Percentiles rank a stretch among this genome's conserved stretches.
phyloP scores from a whole-genome alignment of 2,113 vertebrate species.

The Erythrocercus mccallii region DNA sequence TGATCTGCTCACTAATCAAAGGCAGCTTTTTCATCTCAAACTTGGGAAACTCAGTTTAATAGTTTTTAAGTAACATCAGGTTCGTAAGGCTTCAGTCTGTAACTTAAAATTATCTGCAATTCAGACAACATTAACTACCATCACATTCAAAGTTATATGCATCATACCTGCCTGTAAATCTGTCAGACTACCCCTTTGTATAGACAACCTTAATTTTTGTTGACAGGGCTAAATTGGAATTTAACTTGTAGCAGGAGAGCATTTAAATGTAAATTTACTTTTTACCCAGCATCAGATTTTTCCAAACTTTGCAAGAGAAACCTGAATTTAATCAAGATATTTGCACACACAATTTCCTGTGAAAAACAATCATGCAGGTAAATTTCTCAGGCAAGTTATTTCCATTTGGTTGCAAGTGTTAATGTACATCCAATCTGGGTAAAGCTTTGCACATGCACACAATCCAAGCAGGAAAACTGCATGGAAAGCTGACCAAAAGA shows the following conservation, averaged over 20 bases:
- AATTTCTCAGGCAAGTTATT: background rate
- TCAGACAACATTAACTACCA: conserved; percentile 55
- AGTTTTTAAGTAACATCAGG: conserved; percentile 47
- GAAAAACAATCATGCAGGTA: conserved; percentile 29
- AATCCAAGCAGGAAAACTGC: background rate
- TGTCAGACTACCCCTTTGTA: conserved; percentile 29
- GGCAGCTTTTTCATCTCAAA: conserved; percentile 22
- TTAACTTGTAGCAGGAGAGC: conserved; percentile 53
- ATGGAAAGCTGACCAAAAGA: background rate
- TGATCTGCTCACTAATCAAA: conserved; percentile 28
- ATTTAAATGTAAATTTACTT: conserved; percentile 73
- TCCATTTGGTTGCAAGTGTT: background rate
- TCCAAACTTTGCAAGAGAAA: conserved; percentile 39
- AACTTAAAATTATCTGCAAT: conserved; percentile 55
- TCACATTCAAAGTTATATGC: conserved; percentile 49
- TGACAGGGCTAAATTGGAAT: conserved; percentile 71
- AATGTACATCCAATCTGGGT: background rate
- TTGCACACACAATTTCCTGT: conserved; percentile 31
- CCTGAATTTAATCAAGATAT: conserved; percentile 54
- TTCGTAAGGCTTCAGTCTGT: conserved; percentile 26
- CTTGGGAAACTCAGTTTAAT: conserved; percentile 30
- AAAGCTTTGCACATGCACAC: background rate
- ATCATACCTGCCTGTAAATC: conserved; percentile 57
- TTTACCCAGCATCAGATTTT: conserved; percentile 41
- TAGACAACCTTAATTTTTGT: conserved; percentile 67